These are phyloP conservation scores for Talpa occidentalis DNA, from an alignment of 2,113 vertebrate species.

Conservation along the genomic window DNA sequence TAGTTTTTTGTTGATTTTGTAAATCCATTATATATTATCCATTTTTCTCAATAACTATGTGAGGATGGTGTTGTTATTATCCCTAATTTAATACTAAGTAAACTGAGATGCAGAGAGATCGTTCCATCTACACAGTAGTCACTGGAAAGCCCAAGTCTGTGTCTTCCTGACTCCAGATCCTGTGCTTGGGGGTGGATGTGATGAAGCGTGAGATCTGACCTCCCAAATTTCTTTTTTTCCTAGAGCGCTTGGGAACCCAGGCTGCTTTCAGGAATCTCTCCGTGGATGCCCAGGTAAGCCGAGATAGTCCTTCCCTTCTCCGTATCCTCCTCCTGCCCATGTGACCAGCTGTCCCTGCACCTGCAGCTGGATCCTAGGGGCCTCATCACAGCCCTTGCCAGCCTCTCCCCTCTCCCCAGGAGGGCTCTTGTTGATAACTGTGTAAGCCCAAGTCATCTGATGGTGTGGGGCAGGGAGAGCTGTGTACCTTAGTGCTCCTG, in stretches of 20 bases:
- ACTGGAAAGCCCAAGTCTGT: neutral
- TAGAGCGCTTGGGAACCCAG: constrained; percentile 50
- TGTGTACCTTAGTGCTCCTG: neutral
- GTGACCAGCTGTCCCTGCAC: neutral
- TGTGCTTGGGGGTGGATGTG: neutral
- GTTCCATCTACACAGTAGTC: neutral
- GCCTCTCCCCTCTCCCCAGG: neutral
- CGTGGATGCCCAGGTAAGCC: constrained; percentile 59
- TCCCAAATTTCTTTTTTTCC: constrained; percentile 48
- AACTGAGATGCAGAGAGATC: neutral
- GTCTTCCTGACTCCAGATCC: neutral
- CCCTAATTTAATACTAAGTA: neutral
- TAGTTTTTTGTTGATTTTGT: no score
- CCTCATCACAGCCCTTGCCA: neutral
- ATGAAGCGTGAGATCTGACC: constrained; percentile 39
- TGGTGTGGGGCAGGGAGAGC: neutral
- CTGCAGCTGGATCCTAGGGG: neutral
- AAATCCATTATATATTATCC: neutral
- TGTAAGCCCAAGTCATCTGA: neutral
- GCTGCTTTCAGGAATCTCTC: constrained; percentile 21
- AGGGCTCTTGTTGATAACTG: neutral
- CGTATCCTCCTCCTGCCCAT: neutral
- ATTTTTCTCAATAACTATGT: neutral
- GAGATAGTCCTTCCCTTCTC: neutral
- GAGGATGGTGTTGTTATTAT: neutral